Evolutionary conservation across 2,113 vertebrate genomes (phyloP), one percentile per base, ranked within the genome.

Genomic region (Pelodiscus sinensis): DNA sequence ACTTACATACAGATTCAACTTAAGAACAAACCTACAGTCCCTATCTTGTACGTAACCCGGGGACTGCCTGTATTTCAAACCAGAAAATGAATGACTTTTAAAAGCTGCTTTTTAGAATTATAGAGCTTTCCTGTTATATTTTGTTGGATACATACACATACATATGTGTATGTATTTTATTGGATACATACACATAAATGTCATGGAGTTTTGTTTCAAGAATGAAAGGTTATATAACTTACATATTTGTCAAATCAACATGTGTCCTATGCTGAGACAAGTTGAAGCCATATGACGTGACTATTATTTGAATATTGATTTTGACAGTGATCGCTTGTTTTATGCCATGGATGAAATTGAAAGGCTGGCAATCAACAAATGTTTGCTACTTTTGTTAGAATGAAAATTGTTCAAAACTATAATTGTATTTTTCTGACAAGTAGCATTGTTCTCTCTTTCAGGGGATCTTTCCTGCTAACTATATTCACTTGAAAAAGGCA

Each of bases 381-480:
- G 16, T 85, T 22, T 85, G 62, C 71, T 91, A 7, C 79, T 90
- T 60, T 84, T 29, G 2, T 55, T 50, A 71, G 21, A 22, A 50
- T 31, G 75, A 10, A 29, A 57, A 84, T 5, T 60, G 9, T 15
- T 88, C 13, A 87, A 92, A 95, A 44, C 57, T 80, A 65, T 27
- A 89, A 27, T 86, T 92, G 38, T 73, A 5, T 79, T 95, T 96
- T 94, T 95, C 58, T 96, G 93, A 97, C 12, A 0, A 71, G 15
- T 3, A 25, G n/a, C 77, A 16, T 91, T 62, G 9, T 88, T 96
- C 83, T 97, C 21, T 97, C 60, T 97, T 97, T 50, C 91, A 98
- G 98, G 98, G 98, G 44, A 98, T 98, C 90, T 98, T 98, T 97
- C 98, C 98, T 94, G 98, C 96, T 54, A 98, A 98, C 94, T 98